Percentiles rank a stretch among this genome's conserved stretches.
Conservation (phyloP, 37 sponge, comb jelly and placozoan genomes). For the Bolinopsis microptera region DNA sequence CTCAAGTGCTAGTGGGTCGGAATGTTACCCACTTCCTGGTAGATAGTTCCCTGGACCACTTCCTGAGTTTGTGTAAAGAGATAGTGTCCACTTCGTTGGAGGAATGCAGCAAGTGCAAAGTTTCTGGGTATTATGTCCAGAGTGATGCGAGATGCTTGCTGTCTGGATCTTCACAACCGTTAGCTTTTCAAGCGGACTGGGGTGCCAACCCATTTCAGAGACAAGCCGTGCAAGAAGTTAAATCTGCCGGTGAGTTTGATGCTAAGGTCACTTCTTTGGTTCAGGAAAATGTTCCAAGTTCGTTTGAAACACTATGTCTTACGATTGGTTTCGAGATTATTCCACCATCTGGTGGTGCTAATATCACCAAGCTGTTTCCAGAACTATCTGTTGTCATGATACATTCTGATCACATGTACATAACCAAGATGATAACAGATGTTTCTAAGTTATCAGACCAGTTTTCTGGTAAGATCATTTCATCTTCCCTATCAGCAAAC, state of each 20-base stretch:
- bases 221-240: not conserved
- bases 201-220: not conserved
- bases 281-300: not conserved
- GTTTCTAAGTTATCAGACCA: not conserved
- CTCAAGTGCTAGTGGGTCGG: not conserved
- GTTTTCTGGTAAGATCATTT: not conserved
- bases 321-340: conserved; percentile 53
- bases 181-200: not conserved
- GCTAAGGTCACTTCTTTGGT: not conserved
- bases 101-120: not conserved
- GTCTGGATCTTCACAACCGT: conserved; percentile 5
- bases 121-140: not conserved
- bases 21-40: conserved; percentile 15
- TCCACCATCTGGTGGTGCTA: conserved; percentile 1
- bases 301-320: conserved; percentile 8
- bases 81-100: conserved; percentile 16
- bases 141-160: not conserved
- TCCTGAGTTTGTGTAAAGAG: not conserved
- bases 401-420: conserved; percentile 18
- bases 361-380: conserved; percentile 49
- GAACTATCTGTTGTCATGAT: conserved; percentile 1
- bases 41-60: conserved; percentile 33
- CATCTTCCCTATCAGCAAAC: conserved; percentile 33
- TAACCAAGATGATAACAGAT: conserved; percentile 7
- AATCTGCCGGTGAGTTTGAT: not conserved